Evolutionary conservation across 2,888 invertebrate genomes (phyloP).

Genomic region (Scaptomyza cyrtandrae): DNA sequence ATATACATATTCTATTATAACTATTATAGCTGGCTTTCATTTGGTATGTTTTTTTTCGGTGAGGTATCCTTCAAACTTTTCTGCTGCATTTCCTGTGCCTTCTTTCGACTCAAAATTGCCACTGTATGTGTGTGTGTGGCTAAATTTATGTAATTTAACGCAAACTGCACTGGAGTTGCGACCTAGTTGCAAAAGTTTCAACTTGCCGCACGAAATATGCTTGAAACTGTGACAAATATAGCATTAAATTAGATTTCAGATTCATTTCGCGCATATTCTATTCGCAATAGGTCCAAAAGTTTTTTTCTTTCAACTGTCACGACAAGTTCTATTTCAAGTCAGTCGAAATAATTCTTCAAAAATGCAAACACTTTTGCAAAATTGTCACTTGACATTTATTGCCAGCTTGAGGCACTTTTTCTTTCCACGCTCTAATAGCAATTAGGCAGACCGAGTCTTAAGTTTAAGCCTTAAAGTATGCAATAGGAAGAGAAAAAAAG

Average conservation of each 20-base stretch:
- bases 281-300: conserved; percentile 23
- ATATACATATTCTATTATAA: neutral
- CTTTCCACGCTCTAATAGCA: conserved; percentile 10
- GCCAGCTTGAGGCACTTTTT: conserved; percentile 2
- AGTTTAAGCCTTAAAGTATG: conserved; percentile 48
- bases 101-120: conserved; percentile 21
- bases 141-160: conserved; percentile 68
- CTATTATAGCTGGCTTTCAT: conserved; percentile 48
- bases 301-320: conserved; percentile 38
- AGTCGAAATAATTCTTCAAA: conserved; percentile 41
- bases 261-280: conserved; percentile 19
- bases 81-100: conserved; percentile 56
- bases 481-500: conserved; percentile 2
- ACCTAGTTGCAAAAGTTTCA: conserved; percentile 50
- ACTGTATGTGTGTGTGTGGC: conserved; percentile 3
- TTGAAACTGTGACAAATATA: conserved; percentile 73
- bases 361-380: conserved; percentile 45
- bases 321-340: conserved; percentile 32
- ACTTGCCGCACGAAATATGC: conserved; percentile 37
- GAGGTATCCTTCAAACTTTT: conserved; percentile 40
- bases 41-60: conserved; percentile 23
- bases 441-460: conserved; percentile 20
- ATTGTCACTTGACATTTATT: conserved; percentile 60
- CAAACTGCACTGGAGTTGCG: conserved; percentile 46
- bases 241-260: conserved; percentile 73